Percentiles rank a stretch among this genome's conserved stretches.
Evolutionary conservation across 2,888 invertebrate genomes (phyloP).

Genomic region (Trissonchulus latispiculum): DNA sequence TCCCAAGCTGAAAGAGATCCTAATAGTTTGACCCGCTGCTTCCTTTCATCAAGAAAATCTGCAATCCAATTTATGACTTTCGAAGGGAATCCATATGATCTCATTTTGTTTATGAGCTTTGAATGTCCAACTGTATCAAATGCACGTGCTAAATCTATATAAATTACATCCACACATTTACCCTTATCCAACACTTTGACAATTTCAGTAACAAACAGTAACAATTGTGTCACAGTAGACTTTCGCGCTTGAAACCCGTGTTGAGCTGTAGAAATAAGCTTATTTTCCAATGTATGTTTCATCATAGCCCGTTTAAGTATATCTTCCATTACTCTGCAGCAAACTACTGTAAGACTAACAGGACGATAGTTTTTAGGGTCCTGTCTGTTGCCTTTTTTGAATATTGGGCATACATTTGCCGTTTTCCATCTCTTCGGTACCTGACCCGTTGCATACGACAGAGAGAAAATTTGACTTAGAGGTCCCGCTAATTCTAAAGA

Average conservation of each 20-base stretch:
- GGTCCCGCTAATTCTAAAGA: background rate
- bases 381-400: background rate
- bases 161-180: slow-evolving; percentile 7
- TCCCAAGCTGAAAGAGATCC: background rate
- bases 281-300: background rate
- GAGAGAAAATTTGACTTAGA: background rate
- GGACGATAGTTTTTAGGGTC: background rate
- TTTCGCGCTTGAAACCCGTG: background rate
- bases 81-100: background rate
- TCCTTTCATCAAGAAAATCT: background rate
- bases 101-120: background rate
- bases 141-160: background rate
- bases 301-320: background rate
- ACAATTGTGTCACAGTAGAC: background rate
- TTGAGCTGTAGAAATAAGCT: background rate
- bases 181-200: background rate
- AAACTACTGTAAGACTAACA: slow-evolving; percentile 3
- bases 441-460: background rate
- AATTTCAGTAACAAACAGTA: background rate
- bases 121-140: background rate
- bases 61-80: background rate
- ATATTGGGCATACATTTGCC: background rate
- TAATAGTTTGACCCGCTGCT: background rate
- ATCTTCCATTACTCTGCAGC: slow-evolving; percentile 1
- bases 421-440: background rate